Percentiles rank a stretch among this genome's conserved stretches.
These are phyloP conservation scores for Spinus olivaceus DNA, from an alignment of 2,797 vertebrate genomes.

Conservation along the genomic window DNA sequence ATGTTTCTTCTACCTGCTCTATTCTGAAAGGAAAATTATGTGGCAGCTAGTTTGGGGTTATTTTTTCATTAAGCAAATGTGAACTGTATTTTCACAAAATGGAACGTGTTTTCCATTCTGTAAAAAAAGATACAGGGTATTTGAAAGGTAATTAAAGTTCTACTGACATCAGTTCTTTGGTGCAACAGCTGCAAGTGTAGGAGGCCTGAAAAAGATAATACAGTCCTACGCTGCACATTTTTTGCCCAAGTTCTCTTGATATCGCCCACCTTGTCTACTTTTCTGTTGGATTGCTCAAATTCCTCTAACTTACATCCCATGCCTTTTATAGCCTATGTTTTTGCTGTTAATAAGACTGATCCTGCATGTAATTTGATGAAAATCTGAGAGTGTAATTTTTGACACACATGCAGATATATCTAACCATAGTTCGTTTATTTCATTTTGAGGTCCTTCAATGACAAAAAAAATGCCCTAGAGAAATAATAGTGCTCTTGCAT, in stretches of 20 bases:
- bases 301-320: not conserved
- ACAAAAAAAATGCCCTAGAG: not conserved
- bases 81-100: not conserved
- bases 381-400: not conserved
- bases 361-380: not conserved
- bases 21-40: not conserved
- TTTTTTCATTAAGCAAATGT: not conserved
- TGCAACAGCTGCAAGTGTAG: not conserved
- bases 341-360: not conserved
- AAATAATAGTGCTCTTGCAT: not conserved
- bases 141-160: not conserved
- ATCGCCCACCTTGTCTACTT: not conserved
- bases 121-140: not conserved
- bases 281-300: not conserved
- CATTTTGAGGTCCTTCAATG: not conserved
- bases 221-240: not conserved
- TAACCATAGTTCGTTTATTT: not conserved
- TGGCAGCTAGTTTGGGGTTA: not conserved
- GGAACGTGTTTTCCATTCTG: not conserved
- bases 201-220: not conserved
- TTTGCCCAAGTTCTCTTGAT: not conserved
- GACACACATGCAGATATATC: not conserved
- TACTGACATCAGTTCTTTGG: not conserved
- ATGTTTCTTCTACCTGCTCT: not conserved
- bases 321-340: not conserved